Base-by-base conservation (phyloP, 1,140 invertebrate species). In the Plodia interpunctella region DNA sequence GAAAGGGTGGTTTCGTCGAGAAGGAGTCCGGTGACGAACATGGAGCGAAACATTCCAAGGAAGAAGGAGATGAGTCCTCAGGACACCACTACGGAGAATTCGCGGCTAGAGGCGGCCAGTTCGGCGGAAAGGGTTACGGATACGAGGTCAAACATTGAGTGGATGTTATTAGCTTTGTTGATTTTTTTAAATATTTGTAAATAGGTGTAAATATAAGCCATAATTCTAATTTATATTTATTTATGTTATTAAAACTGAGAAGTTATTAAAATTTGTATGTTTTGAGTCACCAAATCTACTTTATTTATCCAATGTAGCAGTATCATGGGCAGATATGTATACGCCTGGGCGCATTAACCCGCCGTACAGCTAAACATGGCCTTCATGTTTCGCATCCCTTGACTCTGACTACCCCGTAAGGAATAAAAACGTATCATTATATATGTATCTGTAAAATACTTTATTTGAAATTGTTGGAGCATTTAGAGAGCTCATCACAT, bases 1-100 rank as follows among this genome's bases (percentile, higher is more conserved):
- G 87, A 28, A 87, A 90, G 20, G 71, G 87, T 38, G 91, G 89
- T 8, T 71, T 83, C 54, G 77, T 71, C 59, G 85, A 90, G 8
- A 89, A 92, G 63, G 90, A 90, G 0, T 80, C 87, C 32, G 74
- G 70, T 28, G 67, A 87, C n/a, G 76, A 74, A 25, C 72, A 83
- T 20, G 76, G 84, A 53, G 76, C 87, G 28, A 83, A 75, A 10
- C 89, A 91, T 57, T 83, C 83, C 17, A 78, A 72, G 1, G 83
- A 91, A 69, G 76, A 86, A 55, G 90, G 81, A 5, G 78, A 83
- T 20, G 79, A 89, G 18, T 78, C 86, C 28, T 76, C 87, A 18
- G 76, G 86, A 49, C 75, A 90, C 35, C 59, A 86, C 30, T 72
- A 83, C 20, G 77, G 73, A 35, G 75, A 89, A 58, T 91, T 90